Base-by-base conservation (phyloP, 2,113 vertebrate genomes). In the Saccopteryx bilineata region DNA sequence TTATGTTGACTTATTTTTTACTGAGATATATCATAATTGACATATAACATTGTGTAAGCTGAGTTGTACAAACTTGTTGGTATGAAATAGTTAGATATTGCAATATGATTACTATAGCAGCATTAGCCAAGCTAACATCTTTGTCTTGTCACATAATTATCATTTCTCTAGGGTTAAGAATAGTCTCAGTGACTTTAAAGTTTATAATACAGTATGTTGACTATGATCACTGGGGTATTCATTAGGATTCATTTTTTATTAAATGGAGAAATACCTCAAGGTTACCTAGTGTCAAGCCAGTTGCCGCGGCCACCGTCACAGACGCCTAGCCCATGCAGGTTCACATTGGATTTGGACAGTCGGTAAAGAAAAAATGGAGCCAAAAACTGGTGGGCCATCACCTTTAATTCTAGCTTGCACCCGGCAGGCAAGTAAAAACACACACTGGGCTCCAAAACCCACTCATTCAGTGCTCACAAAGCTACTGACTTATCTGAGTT, bases 1-100 rank as follows among this genome's bases (percentile, higher is more conserved):
- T 71, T 71, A 50, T 63, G 17, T 39, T 63, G 39, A 80, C 31
- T 86, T 95, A n/a, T 75, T 93, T 95, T 79, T 80, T 17, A 80
- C 9, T 80, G 19, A 80, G 54, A 80, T 14, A 58, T 39, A 39
- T 39, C 39, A 39, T 5, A 79, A 79, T 33, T 58, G 76, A 58
- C 31, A 58, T 33, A 60, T 23, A 60, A 80, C n/a, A 39, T 60
- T 58, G 28, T 23, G 19, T 60, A 60, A 31, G 15, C 17, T 76
- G 50, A 76, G 48, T 6, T 31, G 23, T 31, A 50, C 76, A 58
- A 33, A 56, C 5, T 33, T 79, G 9, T 71, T 46, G 69, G 33
- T 39, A 23, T 71, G 33, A 46, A 11, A 46, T 9, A 23, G 39
- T 71, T 39, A 46, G 11, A 46, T 11, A 23, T 17, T 39, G 33